Conservation (phyloP, 2,113 vertebrate genomes). For the Lophura nycthemera region DNA sequence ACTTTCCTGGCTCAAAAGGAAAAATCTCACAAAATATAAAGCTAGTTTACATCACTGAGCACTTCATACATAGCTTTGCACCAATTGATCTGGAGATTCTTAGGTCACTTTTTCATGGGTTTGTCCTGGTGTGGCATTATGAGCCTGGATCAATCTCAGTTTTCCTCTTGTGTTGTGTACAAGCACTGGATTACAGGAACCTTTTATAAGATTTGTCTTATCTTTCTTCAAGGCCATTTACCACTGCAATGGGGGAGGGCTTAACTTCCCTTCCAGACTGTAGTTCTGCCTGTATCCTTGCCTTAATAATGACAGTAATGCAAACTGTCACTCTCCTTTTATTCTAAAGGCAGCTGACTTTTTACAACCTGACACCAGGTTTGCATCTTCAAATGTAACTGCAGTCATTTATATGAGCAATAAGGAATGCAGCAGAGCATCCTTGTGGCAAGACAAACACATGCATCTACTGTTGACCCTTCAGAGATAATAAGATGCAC, state of each 20-base stretch:
- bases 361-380: neutral
- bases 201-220: neutral
- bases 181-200: neutral
- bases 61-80: neutral
- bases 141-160: neutral
- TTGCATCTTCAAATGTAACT: conserved; percentile 9
- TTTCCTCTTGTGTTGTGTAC: neutral
- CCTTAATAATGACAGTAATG: conserved; percentile 45
- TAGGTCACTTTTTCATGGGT: neutral
- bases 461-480: neutral
- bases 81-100: neutral
- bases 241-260: neutral
- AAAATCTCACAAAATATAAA: conserved; percentile 15
- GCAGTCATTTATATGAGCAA: neutral
- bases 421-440: conserved; percentile 22
- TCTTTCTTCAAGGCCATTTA: neutral
- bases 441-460: neutral
- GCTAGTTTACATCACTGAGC: neutral
- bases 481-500: neutral
- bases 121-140: neutral
- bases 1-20: neutral
- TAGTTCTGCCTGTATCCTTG: neutral
- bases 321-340: conserved; percentile 16
- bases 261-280: neutral
- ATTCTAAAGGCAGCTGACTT: conserved; percentile 32